Evolutionary conservation across 2,113 vertebrate species (phyloP).

Genomic region (Perca schrenkii): DNA sequence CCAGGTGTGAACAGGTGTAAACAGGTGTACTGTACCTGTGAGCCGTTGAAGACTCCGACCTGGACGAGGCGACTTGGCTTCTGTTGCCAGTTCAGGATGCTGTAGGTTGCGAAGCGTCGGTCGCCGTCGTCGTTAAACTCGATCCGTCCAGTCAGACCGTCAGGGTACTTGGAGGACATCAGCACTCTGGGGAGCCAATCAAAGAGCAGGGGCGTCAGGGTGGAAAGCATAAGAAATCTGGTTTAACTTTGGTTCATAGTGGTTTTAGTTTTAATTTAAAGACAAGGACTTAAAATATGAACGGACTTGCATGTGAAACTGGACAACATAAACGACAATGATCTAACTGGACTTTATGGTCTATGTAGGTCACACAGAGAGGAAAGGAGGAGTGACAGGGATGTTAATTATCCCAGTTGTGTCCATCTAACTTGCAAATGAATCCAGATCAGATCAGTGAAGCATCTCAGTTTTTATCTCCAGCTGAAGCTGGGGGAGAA

Average conservation of each 20-base stretch:
- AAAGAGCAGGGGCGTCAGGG: conserved; percentile 10
- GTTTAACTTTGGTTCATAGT: neutral
- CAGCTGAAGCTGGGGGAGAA: conserved; percentile 7
- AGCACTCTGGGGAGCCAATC: conserved; percentile 87
- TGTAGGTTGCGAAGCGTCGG: conserved; percentile 97
- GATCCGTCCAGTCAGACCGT: conserved; percentile 94
- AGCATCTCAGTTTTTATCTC: neutral
- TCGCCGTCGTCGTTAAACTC: conserved; percentile 98
- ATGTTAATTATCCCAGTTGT: conserved; percentile 28
- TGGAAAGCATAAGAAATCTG: too few species aligned
- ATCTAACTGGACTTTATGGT: conserved; percentile 2
- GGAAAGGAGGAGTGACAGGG: neutral
- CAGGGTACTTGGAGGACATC: conserved; percentile 96
- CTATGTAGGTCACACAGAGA: conserved; percentile 12
- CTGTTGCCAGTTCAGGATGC: conserved; percentile 98
- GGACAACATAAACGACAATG: neutral
- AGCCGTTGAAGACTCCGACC: conserved; percentile 96
- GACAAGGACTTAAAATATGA: neutral
- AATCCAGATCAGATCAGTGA: conserved; percentile 31
- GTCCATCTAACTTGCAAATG: conserved; percentile 18
- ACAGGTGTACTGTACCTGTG: conserved; percentile 84
- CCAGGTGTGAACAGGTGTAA: neutral
- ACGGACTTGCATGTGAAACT: neutral
- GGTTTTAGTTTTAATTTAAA: neutral
- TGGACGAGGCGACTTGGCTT: conserved; percentile 90